phyloP scores from a whole-genome alignment of 2,797 vertebrate species.

The Pangasius larnaudii region DNA sequence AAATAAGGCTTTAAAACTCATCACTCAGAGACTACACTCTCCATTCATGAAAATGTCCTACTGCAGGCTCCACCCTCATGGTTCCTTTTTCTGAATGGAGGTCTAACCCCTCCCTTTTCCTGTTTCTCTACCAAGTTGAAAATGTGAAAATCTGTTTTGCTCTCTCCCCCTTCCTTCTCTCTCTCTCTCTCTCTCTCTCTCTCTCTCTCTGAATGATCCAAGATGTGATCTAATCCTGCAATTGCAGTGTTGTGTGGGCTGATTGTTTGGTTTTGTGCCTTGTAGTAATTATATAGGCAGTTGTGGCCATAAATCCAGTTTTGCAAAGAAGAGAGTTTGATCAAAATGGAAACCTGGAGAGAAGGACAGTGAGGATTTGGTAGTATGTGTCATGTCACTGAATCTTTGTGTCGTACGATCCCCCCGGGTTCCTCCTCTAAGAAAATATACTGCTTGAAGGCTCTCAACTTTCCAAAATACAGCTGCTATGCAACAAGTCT shows the following conservation, averaged over 20 bases:
- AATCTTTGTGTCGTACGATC: slow-evolving; percentile 35
- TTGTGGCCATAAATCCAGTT: slow-evolving; percentile 70
- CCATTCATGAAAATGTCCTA: slow-evolving; percentile 62
- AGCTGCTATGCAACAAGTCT: slow-evolving; percentile 81
- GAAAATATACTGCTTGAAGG: slow-evolving; percentile 69
- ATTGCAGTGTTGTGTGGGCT: slow-evolving; percentile 74
- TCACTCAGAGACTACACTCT: slow-evolving; percentile 25
- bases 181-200: slow-evolving; percentile 14
- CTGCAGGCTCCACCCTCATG: slow-evolving; percentile 56
- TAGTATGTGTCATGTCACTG: slow-evolving; percentile 36
- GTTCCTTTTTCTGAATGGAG: slow-evolving; percentile 72
- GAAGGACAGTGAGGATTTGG: not conserved
- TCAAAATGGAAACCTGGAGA: slow-evolving; percentile 31
- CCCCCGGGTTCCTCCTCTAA: slow-evolving; percentile 49
- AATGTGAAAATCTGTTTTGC: slow-evolving; percentile 69
- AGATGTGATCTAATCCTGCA: slow-evolving; percentile 79
- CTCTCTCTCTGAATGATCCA: slow-evolving; percentile 70
- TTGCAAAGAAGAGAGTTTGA: slow-evolving; percentile 38
- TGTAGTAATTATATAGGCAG: slow-evolving; percentile 81
- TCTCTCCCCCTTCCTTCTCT: slow-evolving; percentile 21
- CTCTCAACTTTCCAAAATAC: slow-evolving; percentile 80
- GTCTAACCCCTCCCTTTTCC: slow-evolving; percentile 78
- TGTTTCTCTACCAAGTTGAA: slow-evolving; percentile 78
- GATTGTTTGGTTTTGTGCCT: slow-evolving; percentile 78
- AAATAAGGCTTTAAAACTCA: slow-evolving; percentile 18